Percentiles rank a stretch among this genome's conserved stretches.
These are phyloP conservation scores for Biston betularia DNA, from an alignment of 2,888 invertebrate genomes.

Conservation along the genomic window DNA sequence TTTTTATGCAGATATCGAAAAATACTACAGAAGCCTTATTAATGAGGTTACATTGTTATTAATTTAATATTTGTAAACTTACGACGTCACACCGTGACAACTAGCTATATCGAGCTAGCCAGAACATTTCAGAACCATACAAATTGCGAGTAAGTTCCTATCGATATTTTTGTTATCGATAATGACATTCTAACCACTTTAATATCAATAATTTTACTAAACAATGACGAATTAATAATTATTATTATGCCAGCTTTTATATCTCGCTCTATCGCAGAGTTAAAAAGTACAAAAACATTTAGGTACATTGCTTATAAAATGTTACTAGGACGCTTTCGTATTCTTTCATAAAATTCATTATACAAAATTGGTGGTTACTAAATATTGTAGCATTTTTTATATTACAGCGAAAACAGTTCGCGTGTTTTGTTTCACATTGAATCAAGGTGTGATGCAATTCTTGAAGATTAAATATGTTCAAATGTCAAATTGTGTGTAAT, in stretches of 20 bases:
- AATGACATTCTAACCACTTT: background rate
- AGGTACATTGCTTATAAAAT: background rate
- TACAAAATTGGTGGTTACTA: background rate
- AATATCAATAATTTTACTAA: background rate
- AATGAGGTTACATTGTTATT: slow-evolving; percentile 25
- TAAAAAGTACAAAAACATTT: slow-evolving; percentile 4
- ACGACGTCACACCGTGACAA: slow-evolving; percentile 1
- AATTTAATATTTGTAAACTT: slow-evolving; percentile 1
- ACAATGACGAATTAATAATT: background rate
- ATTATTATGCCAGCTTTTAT: slow-evolving; percentile 3
- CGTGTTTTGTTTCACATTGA: background rate
- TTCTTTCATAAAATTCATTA: background rate
- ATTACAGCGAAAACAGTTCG: background rate
- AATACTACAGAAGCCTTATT: slow-evolving; percentile 21
- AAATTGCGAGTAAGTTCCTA: background rate
- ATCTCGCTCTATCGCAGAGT: background rate
- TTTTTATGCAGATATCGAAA: slow-evolving; percentile 19
- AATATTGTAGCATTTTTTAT: background rate
- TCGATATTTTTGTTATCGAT: background rate
- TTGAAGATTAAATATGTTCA: too few relatives aligned
- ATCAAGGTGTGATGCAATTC: background rate
- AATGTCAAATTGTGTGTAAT: background rate
- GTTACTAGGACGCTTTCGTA: background rate
- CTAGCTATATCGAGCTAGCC: background rate
- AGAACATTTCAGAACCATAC: background rate